Evolutionary conservation across 2,113 vertebrate species (phyloP).

Genomic region (Clarias batrachus): DNA sequence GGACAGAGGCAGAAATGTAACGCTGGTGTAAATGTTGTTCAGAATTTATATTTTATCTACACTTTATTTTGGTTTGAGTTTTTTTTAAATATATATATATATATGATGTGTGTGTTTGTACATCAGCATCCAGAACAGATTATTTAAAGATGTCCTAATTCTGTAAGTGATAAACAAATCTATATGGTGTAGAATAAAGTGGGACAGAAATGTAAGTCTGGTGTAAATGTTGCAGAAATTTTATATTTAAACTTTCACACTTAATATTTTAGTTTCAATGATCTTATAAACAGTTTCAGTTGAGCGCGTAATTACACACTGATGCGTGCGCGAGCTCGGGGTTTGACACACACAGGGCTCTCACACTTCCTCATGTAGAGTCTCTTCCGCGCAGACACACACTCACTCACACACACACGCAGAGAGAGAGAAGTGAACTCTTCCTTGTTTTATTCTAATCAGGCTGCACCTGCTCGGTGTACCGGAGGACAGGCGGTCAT

Average conservation of each 20-base stretch:
- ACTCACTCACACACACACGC: background rate
- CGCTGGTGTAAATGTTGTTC: too few relatives aligned
- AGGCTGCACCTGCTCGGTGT: background rate
- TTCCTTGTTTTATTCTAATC: background rate
- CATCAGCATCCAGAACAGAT: background rate
- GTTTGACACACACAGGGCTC: background rate
- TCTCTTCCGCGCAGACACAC: background rate
- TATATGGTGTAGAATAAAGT: too few relatives aligned
- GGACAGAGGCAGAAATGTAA: too few relatives aligned
- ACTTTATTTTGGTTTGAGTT: too few relatives aligned
- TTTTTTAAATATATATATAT: too few relatives aligned
- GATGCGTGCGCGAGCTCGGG: background rate
- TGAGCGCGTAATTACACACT: background rate
- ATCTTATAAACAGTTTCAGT: background rate
- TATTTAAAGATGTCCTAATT: background rate
- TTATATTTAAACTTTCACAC: background rate
- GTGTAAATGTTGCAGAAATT: background rate
- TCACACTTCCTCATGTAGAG: constrained; percentile 21
- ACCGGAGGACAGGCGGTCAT: background rate
- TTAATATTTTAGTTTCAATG: background rate
- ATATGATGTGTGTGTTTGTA: too few relatives aligned
- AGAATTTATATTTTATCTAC: too few relatives aligned
- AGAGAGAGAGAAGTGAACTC: background rate
- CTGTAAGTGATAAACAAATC: too few relatives aligned
- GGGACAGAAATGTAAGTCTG: background rate